Evolutionary conservation across 2,888 invertebrate genomes (phyloP).

Genomic region (Dasysyrphus albostriatus): DNA sequence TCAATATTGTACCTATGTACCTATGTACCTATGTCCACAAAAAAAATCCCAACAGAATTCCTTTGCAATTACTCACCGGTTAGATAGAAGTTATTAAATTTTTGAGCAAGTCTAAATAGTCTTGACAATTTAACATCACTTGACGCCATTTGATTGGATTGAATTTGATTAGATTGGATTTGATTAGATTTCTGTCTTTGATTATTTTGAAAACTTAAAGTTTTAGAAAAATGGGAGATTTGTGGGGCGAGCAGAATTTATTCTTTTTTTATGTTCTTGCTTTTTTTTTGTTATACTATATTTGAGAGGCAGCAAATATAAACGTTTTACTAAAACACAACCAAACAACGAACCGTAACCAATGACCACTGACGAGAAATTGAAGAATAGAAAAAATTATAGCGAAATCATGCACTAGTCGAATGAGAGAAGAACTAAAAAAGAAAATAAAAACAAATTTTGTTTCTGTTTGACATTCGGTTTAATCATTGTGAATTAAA

Average conservation of each 20-base stretch:
- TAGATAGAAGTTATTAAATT: slow-evolving; percentile 95
- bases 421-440: slow-evolving; percentile 53
- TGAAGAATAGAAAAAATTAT: slow-evolving; percentile 50
- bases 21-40: too few species aligned
- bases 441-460: slow-evolving; percentile 54
- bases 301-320: slow-evolving; percentile 20
- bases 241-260: slow-evolving; percentile 41
- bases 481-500: slow-evolving; percentile 54
- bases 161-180: slow-evolving; percentile 33
- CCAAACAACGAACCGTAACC: slow-evolving; percentile 61
- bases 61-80: slow-evolving; percentile 87
- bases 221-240: neutral
- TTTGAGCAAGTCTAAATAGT: slow-evolving; percentile 91
- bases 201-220: slow-evolving; percentile 21
- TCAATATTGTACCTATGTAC: neutral
- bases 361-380: slow-evolving; percentile 75
- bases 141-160: slow-evolving; percentile 80
- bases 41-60: slow-evolving; percentile 37
- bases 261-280: slow-evolving; percentile 29
- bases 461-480: slow-evolving; percentile 53
- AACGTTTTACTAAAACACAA: slow-evolving; percentile 17
- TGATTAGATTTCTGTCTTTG: slow-evolving; percentile 13
- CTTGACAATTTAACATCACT: slow-evolving; percentile 86
- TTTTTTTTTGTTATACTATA: slow-evolving; percentile 53
- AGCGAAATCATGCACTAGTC: slow-evolving; percentile 66